Percentiles rank a stretch among this genome's conserved stretches.
Conservation (phyloP, 2,113 vertebrate species). For the Lagopus muta region DNA sequence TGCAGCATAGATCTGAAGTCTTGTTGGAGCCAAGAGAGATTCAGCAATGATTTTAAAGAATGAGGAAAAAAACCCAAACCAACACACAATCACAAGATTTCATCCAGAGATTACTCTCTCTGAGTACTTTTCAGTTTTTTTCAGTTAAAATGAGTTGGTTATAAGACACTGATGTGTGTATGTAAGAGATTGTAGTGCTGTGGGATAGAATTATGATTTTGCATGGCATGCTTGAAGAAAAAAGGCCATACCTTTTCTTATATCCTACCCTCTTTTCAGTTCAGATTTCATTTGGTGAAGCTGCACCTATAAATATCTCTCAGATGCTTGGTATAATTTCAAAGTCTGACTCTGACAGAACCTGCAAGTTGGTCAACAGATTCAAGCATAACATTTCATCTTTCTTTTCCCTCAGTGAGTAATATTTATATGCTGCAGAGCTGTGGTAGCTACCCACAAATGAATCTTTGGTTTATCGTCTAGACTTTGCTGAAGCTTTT, state of each 20-base stretch:
- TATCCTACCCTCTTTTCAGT: not conserved
- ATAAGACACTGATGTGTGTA: not conserved
- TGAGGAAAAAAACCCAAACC: not conserved
- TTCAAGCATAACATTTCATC: conserved; percentile 33
- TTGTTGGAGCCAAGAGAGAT: not conserved
- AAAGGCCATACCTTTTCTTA: not conserved
- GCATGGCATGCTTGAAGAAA: not conserved
- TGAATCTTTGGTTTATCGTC: not conserved
- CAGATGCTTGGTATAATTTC: not conserved
- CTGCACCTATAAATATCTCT: conserved; percentile 13
- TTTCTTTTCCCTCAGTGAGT: conserved; percentile 27
- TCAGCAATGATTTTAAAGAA: not conserved
- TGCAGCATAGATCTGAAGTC: not conserved
- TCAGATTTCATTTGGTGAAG: conserved; percentile 9
- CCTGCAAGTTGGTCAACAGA: conserved; percentile 40
- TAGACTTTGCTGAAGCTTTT: conserved; percentile 21
- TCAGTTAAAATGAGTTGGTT: not conserved
- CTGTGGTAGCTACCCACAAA: not conserved
- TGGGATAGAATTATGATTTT: not conserved
- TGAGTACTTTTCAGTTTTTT: not conserved
- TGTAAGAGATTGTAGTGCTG: not conserved
- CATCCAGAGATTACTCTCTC: not conserved
- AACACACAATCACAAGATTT: not conserved
- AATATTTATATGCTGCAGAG: conserved; percentile 7
- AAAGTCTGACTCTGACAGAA: not conserved